Evolutionary conservation across 2,888 invertebrate species (phyloP), one percentile per base, ranked within the genome.

Genomic region (Stramonita haemastoma): DNA sequence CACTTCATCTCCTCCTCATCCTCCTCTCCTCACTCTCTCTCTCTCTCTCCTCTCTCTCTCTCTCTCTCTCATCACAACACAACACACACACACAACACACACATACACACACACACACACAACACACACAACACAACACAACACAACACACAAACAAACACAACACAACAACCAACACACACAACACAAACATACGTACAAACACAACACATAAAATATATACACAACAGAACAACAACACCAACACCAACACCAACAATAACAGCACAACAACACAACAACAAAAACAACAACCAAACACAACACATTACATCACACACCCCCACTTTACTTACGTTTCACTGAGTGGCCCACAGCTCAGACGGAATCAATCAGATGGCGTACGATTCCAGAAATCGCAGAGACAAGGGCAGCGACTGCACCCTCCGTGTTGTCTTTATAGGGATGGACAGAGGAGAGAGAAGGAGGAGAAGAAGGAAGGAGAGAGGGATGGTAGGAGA

Each of bases 361-460:
- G 73, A 5, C 1, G 13, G n/a, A n/a, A n/a, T 4, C 26, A n/a
- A n/a, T n/a, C n/a, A 73, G n/a, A n/a, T n/a, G n/a, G 13, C 73
- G 13, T n/a, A 26, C 73, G 13, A n/a, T 73, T 26, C 73, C 73
- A 73, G n/a, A 73, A 29, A n/a, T 73, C 73, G n/a, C 73, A n/a
- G n/a, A 13, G n/a, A 73, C 73, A n/a, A n/a, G 26, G n/a, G n/a
- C 73, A n/a, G 46, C 8, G 46, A 5, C 46, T 46, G 46, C 46
- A 8, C 46, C 73, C 26, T 73, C 73, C n/a, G n/a, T 26, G n/a
- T n/a, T n/a, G 73, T n/a, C 22, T 73, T 73, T 73, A 73, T 73
- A 84, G 1, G 32, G 36, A 84, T 15, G 32, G 73, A 84, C 32
- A 85, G 85, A 85, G 85, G 46, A 85, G 85, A 19, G 85, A 56